Conservation (phyloP, 2,113 vertebrate genomes). For the Callospermophilus lateralis region DNA sequence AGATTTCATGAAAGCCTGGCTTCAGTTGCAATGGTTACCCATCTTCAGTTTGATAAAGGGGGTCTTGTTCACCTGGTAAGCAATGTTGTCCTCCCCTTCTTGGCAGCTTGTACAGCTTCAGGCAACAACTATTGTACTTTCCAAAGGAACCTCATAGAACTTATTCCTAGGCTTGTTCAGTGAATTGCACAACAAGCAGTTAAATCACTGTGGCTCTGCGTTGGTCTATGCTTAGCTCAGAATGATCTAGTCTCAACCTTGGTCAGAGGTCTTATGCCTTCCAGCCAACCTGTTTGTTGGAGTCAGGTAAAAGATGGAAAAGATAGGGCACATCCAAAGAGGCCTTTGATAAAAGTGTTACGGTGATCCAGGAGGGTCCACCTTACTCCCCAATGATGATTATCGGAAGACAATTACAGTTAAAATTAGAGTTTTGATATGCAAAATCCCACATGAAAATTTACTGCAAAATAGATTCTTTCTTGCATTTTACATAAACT, state of each 20-base stretch:
- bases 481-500: neutral
- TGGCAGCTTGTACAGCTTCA: neutral
- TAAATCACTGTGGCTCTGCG: neutral
- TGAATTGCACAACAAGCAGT: neutral
- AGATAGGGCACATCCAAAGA: neutral
- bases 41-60: neutral
- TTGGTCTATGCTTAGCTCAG: neutral
- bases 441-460: neutral
- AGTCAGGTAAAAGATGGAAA: neutral
- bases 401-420: neutral
- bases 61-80: neutral
- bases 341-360: neutral
- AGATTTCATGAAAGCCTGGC: neutral
- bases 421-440: neutral
- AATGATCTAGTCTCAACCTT: neutral
- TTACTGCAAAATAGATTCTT: neutral
- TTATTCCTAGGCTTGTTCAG: neutral
- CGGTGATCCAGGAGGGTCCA: neutral
- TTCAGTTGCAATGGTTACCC: neutral
- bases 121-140: neutral
- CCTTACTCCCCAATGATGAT: neutral
- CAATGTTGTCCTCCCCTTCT: neutral
- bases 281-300: neutral
- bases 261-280: neutral
- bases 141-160: neutral